Conservation (phyloP, 2,797 vertebrate genomes). For the Decapterus maruadsi region DNA sequence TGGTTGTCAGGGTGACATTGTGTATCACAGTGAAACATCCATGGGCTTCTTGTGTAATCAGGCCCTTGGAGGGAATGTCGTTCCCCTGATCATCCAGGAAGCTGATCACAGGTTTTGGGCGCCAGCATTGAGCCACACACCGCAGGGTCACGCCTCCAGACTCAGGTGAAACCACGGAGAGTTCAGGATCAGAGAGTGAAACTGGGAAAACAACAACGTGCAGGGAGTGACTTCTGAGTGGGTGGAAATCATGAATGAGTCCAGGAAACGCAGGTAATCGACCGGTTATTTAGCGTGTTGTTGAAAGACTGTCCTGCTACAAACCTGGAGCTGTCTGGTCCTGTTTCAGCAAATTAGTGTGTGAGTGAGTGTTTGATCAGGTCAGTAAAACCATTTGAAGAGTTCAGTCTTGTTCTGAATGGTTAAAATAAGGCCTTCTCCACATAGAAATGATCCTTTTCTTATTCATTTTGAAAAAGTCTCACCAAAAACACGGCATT, state of each 20-base stretch:
- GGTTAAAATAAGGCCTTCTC: no score
- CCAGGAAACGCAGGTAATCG: not conserved
- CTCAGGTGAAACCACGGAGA: rapidly evolving
- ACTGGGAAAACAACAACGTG: not conserved
- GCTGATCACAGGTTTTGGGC: not conserved
- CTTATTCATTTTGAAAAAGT: no score
- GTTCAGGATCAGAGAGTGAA: not conserved
- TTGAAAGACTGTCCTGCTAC: no score
- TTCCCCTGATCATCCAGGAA: conserved; percentile 31
- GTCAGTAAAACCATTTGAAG: no score
- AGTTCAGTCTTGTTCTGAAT: no score
- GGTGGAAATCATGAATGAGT: not conserved
- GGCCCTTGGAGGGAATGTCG: not conserved
- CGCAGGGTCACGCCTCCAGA: not conserved
- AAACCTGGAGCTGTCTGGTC: no score
- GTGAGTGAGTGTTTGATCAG: no score
- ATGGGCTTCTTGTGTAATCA: rapidly evolving
- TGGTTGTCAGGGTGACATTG: not conserved
- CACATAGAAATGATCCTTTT: no score
- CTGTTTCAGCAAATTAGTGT: no score
- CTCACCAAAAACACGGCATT: no score
- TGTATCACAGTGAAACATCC: not conserved
- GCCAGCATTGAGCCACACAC: conserved; percentile 39
- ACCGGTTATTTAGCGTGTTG: not conserved
- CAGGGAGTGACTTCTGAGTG: not conserved